Conservation (phyloP, 2,113 vertebrate genomes). For the Myrmecobius fasciatus region DNA sequence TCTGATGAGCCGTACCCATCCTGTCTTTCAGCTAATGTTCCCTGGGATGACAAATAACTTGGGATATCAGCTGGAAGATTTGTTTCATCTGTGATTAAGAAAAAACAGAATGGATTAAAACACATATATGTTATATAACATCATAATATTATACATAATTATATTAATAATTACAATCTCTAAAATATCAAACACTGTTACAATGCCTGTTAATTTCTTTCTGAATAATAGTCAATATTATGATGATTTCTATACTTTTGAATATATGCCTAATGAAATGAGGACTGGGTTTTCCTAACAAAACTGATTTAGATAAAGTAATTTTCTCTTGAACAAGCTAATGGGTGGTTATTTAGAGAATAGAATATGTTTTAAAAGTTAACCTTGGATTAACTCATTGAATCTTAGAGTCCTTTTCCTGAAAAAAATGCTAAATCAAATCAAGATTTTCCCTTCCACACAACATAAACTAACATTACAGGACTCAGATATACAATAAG, state of each 20-base stretch:
- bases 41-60: conserved; percentile 97
- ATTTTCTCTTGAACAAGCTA: not conserved
- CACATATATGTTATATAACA: not conserved
- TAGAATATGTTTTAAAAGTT: not conserved
- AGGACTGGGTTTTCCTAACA: not conserved
- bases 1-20: conserved; percentile 94
- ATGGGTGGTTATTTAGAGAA: not conserved
- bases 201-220: not conserved
- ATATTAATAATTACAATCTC: not conserved
- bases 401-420: not conserved
- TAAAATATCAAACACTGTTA: not conserved
- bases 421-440: not conserved
- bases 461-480: not conserved
- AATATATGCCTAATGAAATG: not conserved
- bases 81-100: conserved; percentile 91
- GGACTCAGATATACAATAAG: not conserved
- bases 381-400: not conserved
- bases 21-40: conserved; percentile 94
- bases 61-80: conserved; percentile 96
- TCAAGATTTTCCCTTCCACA: not conserved
- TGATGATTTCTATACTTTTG: not conserved
- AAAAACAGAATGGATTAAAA: not conserved
- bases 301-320: not conserved
- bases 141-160: no score
- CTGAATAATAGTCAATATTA: not conserved